Base-by-base conservation (phyloP, 2,797 vertebrate genomes). In the Lateolabrax maculatus region DNA sequence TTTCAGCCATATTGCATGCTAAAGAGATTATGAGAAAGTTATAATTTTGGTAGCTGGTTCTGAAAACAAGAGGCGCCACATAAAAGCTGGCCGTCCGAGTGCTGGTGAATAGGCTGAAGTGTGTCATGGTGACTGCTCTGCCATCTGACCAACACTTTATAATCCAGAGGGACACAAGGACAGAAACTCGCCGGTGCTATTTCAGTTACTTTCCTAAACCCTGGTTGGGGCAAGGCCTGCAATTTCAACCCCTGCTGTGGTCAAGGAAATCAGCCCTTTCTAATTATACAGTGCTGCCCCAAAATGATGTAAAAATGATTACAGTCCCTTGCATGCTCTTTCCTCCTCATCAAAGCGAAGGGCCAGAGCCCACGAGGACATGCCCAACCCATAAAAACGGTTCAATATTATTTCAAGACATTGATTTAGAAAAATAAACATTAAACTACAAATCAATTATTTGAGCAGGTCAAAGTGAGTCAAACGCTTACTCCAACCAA, bases 261-360 rank as follows among this genome's bases (percentile, higher is more conserved):
- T 94, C 89, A 87, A 92, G 85, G 85, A 95, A 95, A 92, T 91
- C 94, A 92, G 89, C 87, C 89, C 93, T 93, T 94, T 94, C 90
- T 95, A 95, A 96, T 96, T 96, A 96, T 93, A 93, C 80, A 76
- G 82, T 60, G 72, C 89, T 91, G 89, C 84, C 87, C 88, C 46
- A 52, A 89, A 75, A 91, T 91, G 90, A 95, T 94, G 91, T 91
- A 88, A 93, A 95, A 93, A 94, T 95, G 94, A 96, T 95, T 95
- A 95, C 89, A 95, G 93, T 90, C 85, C 88, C 83, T 78, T 77
- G 86, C 78, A 81, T 81, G 84, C 83, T 85, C 84, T 68, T 87
- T 91, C 71, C 71, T 88, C 80, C 77, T 91, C 94, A 94, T 95
- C 92, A 94, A 94, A 95, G 86, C 84, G 49, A 84, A 76, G 51